Percentiles rank a stretch among this genome's conserved stretches.
Conservation (phyloP, 2,888 invertebrate species). For the Apocheima hispidaria region DNA sequence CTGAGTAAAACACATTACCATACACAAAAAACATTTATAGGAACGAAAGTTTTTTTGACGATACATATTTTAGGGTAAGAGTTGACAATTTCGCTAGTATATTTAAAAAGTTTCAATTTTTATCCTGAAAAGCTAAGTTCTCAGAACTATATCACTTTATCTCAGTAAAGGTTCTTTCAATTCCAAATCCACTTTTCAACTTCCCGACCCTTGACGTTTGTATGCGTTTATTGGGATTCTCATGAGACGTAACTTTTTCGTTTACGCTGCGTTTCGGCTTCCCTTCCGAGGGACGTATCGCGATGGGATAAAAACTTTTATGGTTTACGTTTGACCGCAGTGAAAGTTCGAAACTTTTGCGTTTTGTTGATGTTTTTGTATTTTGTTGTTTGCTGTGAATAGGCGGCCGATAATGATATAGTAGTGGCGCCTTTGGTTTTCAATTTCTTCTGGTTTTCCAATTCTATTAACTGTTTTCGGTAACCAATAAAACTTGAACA, state of each 20-base stretch:
- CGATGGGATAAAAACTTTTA: constrained; percentile 21
- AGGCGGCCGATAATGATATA: neutral
- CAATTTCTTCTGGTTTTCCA: neutral
- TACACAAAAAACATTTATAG: too few species aligned
- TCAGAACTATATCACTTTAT: constrained; percentile 7
- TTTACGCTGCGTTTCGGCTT: constrained; percentile 31
- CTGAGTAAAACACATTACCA: too few species aligned
- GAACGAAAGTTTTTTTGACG: too few species aligned
- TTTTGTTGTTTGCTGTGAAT: neutral
- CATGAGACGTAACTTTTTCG: constrained; percentile 40
- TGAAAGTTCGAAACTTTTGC: constrained; percentile 10
- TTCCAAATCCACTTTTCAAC: constrained; percentile 24
- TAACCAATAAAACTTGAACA: too few species aligned
- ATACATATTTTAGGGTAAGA: too few species aligned
- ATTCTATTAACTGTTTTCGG: too few species aligned
- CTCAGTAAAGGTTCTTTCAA: constrained; percentile 22
- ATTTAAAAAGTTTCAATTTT: too few species aligned
- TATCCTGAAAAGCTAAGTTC: neutral
- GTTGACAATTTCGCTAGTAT: too few species aligned
- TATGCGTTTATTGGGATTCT: constrained; percentile 30
- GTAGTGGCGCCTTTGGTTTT: neutral
- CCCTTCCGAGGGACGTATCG: constrained; percentile 14
- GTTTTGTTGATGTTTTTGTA: constrained; percentile 9
- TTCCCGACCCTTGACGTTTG: constrained; percentile 23
- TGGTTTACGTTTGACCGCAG: constrained; percentile 12